These are phyloP conservation scores for Stegodyphus dumicola DNA, from an alignment of 1,140 invertebrate genomes.

Conservation along the genomic window DNA sequence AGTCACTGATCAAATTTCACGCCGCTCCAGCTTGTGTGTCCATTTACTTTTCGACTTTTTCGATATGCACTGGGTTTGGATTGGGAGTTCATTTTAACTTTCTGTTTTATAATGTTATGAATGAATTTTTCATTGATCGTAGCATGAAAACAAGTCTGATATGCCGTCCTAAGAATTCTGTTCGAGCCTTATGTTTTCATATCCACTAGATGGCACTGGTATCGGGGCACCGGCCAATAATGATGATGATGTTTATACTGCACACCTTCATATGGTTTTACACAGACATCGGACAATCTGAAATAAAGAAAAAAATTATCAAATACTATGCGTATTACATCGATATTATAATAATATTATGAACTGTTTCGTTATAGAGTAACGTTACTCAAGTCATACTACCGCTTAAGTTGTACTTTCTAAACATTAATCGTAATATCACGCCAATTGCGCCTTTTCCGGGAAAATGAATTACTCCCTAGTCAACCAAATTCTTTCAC, in stretches of 20 bases:
- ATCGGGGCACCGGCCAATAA: slow-evolving; percentile 18
- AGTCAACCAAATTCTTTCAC: too few relatives aligned
- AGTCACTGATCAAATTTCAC: too few relatives aligned
- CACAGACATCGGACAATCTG: slow-evolving; percentile 58
- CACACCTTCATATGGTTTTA: slow-evolving; percentile 4
- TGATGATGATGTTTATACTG: slow-evolving; percentile 25
- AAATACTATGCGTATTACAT: too few relatives aligned
- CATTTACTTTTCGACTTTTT: neutral
- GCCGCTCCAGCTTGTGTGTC: too few relatives aligned
- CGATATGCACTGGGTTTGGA: slow-evolving; percentile 41
- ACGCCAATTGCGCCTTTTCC: too few relatives aligned
- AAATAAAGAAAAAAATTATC: slow-evolving; percentile 6
- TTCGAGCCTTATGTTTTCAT: neutral
- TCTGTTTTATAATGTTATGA: neutral
- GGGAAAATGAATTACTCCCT: too few relatives aligned
- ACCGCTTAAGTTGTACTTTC: too few relatives aligned
- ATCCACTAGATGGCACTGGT: slow-evolving; percentile 51
- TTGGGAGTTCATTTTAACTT: neutral
- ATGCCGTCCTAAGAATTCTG: neutral
- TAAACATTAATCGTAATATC: too few relatives aligned
- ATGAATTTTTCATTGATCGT: neutral
- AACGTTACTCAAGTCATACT: too few relatives aligned
- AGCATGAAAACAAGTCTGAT: neutral
- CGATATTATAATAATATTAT: too few relatives aligned
- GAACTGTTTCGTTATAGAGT: too few relatives aligned